Conservation (phyloP, 2,797 vertebrate species). For the Semotilus atromaculatus region DNA sequence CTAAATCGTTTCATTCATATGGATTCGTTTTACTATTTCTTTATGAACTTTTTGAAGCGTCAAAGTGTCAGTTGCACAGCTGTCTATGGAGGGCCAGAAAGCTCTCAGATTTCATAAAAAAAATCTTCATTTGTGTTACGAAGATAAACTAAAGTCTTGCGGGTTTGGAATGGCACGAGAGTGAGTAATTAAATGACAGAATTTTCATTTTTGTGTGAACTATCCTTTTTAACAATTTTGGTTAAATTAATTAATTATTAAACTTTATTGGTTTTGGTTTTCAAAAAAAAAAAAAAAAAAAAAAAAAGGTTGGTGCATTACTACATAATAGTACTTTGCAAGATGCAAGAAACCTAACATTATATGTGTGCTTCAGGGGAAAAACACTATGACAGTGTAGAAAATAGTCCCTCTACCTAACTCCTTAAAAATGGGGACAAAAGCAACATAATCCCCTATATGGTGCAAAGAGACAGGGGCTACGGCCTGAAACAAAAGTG, state of each 20-base stretch:
- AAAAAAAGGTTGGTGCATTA: neutral
- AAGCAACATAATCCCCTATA: constrained; percentile 32
- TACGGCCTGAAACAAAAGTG: neutral
- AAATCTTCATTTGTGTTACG: too few relatives aligned
- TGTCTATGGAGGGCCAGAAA: too few relatives aligned
- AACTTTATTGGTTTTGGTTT: neutral
- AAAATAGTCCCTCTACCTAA: neutral
- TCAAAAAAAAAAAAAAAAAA: neutral
- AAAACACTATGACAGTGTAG: neutral
- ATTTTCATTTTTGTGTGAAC: too few relatives aligned
- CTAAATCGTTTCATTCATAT: too few relatives aligned
- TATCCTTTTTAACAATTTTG: neutral
- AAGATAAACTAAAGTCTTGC: too few relatives aligned
- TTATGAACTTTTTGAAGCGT: too few relatives aligned
- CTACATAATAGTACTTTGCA: neutral
- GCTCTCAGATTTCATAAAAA: too few relatives aligned
- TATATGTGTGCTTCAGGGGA: neutral
- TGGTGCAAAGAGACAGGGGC: neutral
- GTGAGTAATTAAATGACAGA: too few relatives aligned
- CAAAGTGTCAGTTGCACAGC: too few relatives aligned
- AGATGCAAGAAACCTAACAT: neutral
- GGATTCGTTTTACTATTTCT: too few relatives aligned
- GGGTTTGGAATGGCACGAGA: too few relatives aligned
- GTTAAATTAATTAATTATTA: neutral
- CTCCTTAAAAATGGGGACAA: constrained; percentile 33